These are phyloP conservation scores for Zaprionus ornatus DNA, from an alignment of 1,140 invertebrate genomes.

Conservation along the genomic window DNA sequence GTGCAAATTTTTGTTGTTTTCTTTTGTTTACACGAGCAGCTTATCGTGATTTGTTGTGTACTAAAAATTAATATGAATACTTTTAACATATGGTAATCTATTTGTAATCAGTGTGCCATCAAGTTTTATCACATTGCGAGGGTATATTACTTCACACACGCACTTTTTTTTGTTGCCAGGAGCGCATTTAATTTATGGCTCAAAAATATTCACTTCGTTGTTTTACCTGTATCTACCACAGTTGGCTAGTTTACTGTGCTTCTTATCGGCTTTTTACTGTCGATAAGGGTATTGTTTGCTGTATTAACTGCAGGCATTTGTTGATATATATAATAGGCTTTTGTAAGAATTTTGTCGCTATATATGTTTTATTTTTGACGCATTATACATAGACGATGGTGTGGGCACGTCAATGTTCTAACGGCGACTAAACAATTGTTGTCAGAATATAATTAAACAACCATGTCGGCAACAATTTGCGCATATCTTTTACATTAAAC, in stretches of 20 bases:
- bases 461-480: slow-evolving; percentile 19
- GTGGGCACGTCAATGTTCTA: slow-evolving; percentile 4
- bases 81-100: slow-evolving; percentile 32
- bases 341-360: not conserved
- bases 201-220: slow-evolving; percentile 2
- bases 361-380: slow-evolving; percentile 5
- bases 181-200: slow-evolving; percentile 35
- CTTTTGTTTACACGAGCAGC: slow-evolving; percentile 27
- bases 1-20: slow-evolving; percentile 13
- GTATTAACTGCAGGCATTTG: not conserved
- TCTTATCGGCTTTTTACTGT: slow-evolving; percentile 40
- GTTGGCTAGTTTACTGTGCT: slow-evolving; percentile 13
- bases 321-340: slow-evolving; percentile 2
- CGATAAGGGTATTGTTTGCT: slow-evolving; percentile 30
- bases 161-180: slow-evolving; percentile 32
- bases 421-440: slow-evolving; percentile 1
- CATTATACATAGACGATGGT: not conserved
- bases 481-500: slow-evolving; percentile 17
- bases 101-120: slow-evolving; percentile 19
- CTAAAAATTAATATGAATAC: slow-evolving; percentile 2
- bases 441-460: not conserved
- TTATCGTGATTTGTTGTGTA: slow-evolving; percentile 1
- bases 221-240: slow-evolving; percentile 15
- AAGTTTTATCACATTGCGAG: slow-evolving; percentile 11
- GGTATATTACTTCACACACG: slow-evolving; percentile 2